These are phyloP conservation scores for Anhinga rufa DNA, from an alignment of 2,113 vertebrate genomes.

Conservation along the genomic window DNA sequence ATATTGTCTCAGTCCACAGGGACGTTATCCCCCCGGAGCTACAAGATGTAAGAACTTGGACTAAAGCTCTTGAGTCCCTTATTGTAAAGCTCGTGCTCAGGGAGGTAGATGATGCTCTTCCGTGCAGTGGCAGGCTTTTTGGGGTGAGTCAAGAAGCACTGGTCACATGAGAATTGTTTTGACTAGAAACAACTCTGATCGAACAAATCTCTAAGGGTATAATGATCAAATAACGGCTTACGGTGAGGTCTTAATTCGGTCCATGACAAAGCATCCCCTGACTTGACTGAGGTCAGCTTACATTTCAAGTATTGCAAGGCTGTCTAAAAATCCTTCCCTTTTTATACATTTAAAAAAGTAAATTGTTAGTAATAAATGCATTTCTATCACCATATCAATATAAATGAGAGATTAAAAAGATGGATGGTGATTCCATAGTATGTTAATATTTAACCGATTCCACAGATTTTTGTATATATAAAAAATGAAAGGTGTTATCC, in stretches of 20 bases:
- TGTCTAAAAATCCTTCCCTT: neutral
- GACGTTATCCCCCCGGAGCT: neutral
- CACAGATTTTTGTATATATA: neutral
- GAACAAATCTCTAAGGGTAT: neutral
- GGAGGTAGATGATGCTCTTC: neutral
- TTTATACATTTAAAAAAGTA: neutral
- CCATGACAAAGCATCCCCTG: neutral
- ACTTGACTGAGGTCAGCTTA: neutral
- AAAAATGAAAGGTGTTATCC: neutral
- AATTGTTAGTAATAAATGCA: neutral
- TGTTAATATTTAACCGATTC: neutral
- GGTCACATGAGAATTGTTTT: neutral
- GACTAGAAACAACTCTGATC: neutral
- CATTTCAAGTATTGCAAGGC: neutral
- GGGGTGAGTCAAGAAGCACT: neutral
- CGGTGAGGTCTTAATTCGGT: neutral
- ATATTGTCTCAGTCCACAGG: neutral
- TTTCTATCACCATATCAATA: neutral
- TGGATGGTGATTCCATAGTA: neutral
- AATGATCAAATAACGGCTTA: neutral
- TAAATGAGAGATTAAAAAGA: constrained; percentile 3
- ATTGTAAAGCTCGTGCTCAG: neutral
- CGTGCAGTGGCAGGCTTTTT: neutral
- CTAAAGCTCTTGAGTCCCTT: neutral
- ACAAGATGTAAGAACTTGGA: neutral